These are phyloP conservation scores for Athene noctua DNA, from an alignment of 2,113 vertebrate genomes.

Conservation along the genomic window DNA sequence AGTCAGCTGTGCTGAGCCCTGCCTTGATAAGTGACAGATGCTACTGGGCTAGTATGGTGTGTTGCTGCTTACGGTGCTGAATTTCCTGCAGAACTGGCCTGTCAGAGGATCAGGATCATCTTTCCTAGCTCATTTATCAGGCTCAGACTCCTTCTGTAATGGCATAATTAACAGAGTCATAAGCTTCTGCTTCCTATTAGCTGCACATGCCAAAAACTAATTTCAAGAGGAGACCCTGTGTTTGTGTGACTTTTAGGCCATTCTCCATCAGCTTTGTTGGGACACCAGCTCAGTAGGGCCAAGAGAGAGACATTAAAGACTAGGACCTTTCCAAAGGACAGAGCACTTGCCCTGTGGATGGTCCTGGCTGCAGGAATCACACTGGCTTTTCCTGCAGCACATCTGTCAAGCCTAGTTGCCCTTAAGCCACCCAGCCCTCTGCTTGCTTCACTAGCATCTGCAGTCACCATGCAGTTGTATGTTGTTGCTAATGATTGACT, in stretches of 20 bases:
- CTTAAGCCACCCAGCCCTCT: neutral
- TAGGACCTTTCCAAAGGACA: neutral
- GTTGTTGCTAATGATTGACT: neutral
- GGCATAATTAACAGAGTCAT: neutral
- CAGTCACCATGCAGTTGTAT: neutral
- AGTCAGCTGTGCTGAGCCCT: conserved; percentile 4
- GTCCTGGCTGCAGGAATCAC: neutral
- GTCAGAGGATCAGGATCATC: neutral
- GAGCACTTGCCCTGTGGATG: rapidly evolving
- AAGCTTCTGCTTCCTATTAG: neutral
- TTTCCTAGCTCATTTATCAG: conserved; percentile 30
- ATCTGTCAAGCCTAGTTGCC: neutral
- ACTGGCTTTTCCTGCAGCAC: neutral
- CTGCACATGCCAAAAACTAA: neutral
- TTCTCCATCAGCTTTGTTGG: neutral
- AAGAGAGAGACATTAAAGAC: neutral
- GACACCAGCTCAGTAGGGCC: neutral
- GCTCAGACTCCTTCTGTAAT: neutral
- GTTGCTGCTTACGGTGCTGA: conserved; percentile 24
- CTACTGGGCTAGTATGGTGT: neutral
- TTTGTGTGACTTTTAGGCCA: neutral
- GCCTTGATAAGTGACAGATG: conserved; percentile 37
- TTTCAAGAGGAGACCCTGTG: neutral
- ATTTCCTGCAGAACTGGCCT: conserved; percentile 54
- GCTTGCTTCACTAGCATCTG: neutral